Conservation (phyloP, 2,888 invertebrate genomes). For the Dugesia japonica region DNA sequence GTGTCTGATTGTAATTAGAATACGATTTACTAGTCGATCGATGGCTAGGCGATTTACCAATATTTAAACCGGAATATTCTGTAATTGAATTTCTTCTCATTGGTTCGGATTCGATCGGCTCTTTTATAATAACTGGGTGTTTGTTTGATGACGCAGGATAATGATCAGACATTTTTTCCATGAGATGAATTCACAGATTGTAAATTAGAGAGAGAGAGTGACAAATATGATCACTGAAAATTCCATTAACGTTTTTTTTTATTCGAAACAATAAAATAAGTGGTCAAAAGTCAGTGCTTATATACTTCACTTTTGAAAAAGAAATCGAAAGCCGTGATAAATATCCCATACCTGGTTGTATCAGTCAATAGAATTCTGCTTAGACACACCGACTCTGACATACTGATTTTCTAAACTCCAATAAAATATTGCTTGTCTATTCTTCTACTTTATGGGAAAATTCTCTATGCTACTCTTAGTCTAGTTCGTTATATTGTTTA, state of each 20-base stretch:
- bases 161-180: not conserved
- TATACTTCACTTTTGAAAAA: conserved; percentile 7
- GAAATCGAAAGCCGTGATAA: conserved; percentile 12
- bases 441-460: conserved; percentile 16
- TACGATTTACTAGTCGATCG: not conserved
- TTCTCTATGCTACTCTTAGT: conserved; percentile 9
- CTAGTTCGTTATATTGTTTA: conserved; percentile 10
- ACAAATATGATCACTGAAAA: not conserved
- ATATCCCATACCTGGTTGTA: conserved; percentile 20
- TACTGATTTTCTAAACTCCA: conserved; percentile 20
- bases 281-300: conserved; percentile 8
- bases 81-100: conserved; percentile 16
- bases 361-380: not conserved
- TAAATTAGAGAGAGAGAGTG: not conserved
- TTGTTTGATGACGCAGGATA: not conserved
- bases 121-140: conserved; percentile 8
- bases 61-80: conserved; percentile 5
- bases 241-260: conserved; percentile 2
- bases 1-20: not conserved
- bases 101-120: not conserved
- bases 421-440: conserved; percentile 20
- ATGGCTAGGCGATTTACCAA: not conserved
- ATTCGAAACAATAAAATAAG: not conserved
- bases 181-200: not conserved
- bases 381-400: not conserved